These are phyloP conservation scores for Zosterops pallidus DNA, from an alignment of 2,113 vertebrate genomes.

Conservation along the genomic window DNA sequence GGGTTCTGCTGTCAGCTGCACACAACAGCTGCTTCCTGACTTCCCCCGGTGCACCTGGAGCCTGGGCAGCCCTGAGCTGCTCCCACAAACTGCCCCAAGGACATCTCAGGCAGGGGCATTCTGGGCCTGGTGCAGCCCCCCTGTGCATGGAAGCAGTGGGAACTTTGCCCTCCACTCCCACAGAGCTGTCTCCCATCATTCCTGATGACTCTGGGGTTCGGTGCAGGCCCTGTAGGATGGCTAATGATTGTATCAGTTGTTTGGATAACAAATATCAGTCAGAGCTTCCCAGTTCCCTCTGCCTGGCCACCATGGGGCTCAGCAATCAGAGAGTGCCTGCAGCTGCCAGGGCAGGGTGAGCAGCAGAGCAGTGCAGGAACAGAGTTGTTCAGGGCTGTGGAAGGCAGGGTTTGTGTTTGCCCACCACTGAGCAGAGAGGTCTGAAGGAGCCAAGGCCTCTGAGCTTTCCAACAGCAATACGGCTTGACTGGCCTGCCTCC, in stretches of 20 bases:
- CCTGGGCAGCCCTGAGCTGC: background rate
- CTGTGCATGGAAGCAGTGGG: accelerated
- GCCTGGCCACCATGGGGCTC: accelerated
- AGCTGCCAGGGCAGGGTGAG: background rate
- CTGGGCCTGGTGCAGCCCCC: background rate
- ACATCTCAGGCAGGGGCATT: background rate
- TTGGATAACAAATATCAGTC: background rate
- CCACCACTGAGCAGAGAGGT: background rate
- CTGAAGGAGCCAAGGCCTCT: background rate
- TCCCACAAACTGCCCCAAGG: background rate
- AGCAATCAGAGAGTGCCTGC: background rate
- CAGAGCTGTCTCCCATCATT: background rate
- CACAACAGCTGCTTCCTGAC: background rate
- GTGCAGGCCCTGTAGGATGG: too few relatives aligned
- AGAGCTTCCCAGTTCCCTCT: background rate
- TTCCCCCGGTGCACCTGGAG: background rate
- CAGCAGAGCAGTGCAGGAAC: background rate
- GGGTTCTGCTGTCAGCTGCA: background rate
- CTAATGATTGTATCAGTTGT: background rate
- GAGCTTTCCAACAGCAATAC: background rate
- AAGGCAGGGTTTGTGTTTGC: background rate
- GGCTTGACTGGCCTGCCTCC: background rate
- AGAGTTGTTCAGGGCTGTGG: background rate
- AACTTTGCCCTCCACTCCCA: background rate
- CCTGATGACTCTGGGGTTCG: background rate